Evolutionary conservation across 2,113 vertebrate species (phyloP), one percentile per base, ranked within the genome.

Genomic region (Struthio camelus): DNA sequence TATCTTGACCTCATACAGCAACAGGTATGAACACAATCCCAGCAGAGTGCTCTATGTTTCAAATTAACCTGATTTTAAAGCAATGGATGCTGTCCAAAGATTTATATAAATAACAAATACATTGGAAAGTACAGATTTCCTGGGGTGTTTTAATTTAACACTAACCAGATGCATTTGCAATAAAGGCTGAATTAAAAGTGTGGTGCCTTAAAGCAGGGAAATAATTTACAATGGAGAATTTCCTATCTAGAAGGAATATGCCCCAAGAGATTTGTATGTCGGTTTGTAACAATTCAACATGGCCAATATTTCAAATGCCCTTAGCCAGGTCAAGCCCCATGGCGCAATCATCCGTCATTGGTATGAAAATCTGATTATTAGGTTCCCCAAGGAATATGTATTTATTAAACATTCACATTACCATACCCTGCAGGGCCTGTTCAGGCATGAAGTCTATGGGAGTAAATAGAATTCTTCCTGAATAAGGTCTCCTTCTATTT

Each of bases 51-150:
- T 65, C 61, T 87, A 11, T 81, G 84, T 79, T 96, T 97, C 87
- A 34, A 94, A 84, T 94, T 97, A 95, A 65, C 59, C 87, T 67
- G 34, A 76, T 89, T 89, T 89, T 91, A 44, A 53, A 93, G 86
- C 61, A 94, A 71, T 54, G 89, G 46, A 91, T 38, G 42, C 48
- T 89, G 46, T 95, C 66, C 79, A 85, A 93, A 85, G 84, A 66
- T 89, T 94, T 92, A 93, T n/a, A 87, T 87, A 95, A 89, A 91
- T 92, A 95, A 86, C 32, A 78, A 94, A 89, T 80, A 79, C 18
- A 87, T 51, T 85, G 65, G 92, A 92, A 94, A 91, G 20, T 84
- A 87, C 83, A 46, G 69, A 81, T 89, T 90, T 93, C 93, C 65
- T 92, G 42, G 11, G 10, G 51, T 84, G 48, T 80, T 96, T 86